Percentiles rank a stretch among this genome's conserved stretches.
Conservation (phyloP, 2,888 invertebrate species). For the Omphaloscelis lunosa region DNA sequence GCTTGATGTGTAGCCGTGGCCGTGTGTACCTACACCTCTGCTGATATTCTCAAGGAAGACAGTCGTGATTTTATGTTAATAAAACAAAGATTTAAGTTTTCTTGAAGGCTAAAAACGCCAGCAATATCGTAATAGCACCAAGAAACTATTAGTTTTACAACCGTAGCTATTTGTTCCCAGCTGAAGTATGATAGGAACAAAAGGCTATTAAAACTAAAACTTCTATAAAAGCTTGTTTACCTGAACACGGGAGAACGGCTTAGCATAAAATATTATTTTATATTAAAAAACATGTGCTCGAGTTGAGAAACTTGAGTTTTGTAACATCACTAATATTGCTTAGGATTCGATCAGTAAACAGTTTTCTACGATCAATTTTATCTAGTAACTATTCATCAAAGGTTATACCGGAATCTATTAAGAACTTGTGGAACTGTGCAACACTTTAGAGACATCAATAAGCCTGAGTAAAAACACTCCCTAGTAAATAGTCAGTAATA, state of each 20-base stretch:
- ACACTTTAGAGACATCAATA: not conserved
- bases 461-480: not conserved
- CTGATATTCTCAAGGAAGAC: not conserved
- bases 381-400: not conserved
- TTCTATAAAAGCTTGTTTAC: slow-evolving; percentile 49
- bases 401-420: not conserved
- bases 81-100: not conserved
- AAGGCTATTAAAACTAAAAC: slow-evolving; percentile 58
- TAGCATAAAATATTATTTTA: slow-evolving; percentile 50
- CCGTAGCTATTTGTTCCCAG: slow-evolving; percentile 39
- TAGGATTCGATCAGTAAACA: slow-evolving; percentile 19
- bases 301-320: slow-evolving; percentile 8
- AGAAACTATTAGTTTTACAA: slow-evolving; percentile 51
- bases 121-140: slow-evolving; percentile 14
- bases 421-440: not conserved
- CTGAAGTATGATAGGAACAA: slow-evolving; percentile 45
- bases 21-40: not conserved
- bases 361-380: not conserved
- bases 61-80: not conserved
- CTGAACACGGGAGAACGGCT: slow-evolving; percentile 39
- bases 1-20: no score
- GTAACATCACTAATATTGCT: slow-evolving; percentile 6
- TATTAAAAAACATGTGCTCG: slow-evolving; percentile 48
- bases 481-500: slow-evolving; percentile 14
- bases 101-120: not conserved